Evolutionary conservation across 2,797 vertebrate genomes (phyloP).

Genomic region (Ciconia nigra): DNA sequence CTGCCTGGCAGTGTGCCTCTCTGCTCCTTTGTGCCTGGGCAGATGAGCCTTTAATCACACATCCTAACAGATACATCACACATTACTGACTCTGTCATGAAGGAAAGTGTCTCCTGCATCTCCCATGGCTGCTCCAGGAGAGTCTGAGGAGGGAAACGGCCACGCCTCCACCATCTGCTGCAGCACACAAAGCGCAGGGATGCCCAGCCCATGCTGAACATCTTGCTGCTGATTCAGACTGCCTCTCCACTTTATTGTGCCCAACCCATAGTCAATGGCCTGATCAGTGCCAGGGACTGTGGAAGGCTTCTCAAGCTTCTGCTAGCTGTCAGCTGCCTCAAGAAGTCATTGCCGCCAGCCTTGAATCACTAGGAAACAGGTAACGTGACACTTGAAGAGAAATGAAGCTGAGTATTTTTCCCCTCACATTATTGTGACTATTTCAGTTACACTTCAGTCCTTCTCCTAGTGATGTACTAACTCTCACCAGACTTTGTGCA

Average conservation of each 20-base stretch:
- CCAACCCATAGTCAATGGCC: neutral
- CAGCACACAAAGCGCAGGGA: neutral
- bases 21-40: rapidly evolving
- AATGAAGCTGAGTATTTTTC: neutral
- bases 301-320: neutral
- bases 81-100: neutral
- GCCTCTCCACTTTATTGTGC: neutral
- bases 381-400: neutral
- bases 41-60: neutral
- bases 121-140: neutral
- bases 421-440: neutral
- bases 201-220: neutral
- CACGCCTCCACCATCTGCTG: neutral
- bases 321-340: neutral
- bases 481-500: neutral
- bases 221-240: neutral
- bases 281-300: neutral
- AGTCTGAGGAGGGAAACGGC: neutral
- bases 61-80: neutral
- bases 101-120: neutral
- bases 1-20: rapidly evolving
- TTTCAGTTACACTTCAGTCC: neutral
- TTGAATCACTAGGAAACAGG: neutral
- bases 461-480: neutral
- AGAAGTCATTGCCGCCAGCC: neutral